Conservation (phyloP, 2,797 vertebrate genomes). For the Karalla daura region DNA sequence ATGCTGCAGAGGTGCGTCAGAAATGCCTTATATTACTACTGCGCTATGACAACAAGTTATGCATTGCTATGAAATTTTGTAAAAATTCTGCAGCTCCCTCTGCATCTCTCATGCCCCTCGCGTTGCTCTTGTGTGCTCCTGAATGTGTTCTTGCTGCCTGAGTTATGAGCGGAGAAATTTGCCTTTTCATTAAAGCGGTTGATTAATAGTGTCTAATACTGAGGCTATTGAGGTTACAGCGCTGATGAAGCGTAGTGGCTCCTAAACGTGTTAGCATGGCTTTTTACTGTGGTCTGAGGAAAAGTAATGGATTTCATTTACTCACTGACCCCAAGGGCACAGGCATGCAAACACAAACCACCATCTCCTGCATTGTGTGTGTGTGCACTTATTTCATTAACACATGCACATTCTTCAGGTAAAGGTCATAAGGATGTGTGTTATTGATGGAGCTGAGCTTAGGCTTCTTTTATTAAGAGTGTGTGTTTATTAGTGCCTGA, state of each 20-base stretch:
- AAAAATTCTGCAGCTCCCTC: constrained; percentile 26
- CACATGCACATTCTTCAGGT: constrained; percentile 12
- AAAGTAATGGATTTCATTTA: constrained; percentile 76
- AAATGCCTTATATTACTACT: too few species aligned
- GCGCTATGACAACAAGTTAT: too few species aligned
- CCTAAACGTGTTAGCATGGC: constrained; percentile 67
- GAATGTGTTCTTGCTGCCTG: constrained; percentile 32
- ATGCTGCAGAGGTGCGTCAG: too few species aligned
- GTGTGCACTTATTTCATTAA: constrained; percentile 20
- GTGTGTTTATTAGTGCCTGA: constrained; percentile 13
- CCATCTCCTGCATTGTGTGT: constrained; percentile 11
- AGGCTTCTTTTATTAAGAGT: constrained; percentile 10
- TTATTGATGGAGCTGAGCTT: constrained; percentile 25
- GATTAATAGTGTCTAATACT: constrained; percentile 67
- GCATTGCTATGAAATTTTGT: constrained; percentile 5
- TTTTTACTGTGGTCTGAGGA: constrained; percentile 59
- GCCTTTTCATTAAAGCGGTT: constrained; percentile 73
- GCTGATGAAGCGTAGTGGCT: constrained; percentile 43
- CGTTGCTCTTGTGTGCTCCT: constrained; percentile 38
- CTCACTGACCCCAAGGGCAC: constrained; percentile 47
- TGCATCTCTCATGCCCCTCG: constrained; percentile 29
- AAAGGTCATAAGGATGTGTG: constrained; percentile 22
- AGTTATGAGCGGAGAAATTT: constrained; percentile 56
- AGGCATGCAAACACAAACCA: not conserved
- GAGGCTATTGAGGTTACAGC: constrained; percentile 46